Evolutionary conservation across 2,113 vertebrate species (phyloP), one percentile per base, ranked within the genome.

Genomic region (Tragelaphus scriptus): DNA sequence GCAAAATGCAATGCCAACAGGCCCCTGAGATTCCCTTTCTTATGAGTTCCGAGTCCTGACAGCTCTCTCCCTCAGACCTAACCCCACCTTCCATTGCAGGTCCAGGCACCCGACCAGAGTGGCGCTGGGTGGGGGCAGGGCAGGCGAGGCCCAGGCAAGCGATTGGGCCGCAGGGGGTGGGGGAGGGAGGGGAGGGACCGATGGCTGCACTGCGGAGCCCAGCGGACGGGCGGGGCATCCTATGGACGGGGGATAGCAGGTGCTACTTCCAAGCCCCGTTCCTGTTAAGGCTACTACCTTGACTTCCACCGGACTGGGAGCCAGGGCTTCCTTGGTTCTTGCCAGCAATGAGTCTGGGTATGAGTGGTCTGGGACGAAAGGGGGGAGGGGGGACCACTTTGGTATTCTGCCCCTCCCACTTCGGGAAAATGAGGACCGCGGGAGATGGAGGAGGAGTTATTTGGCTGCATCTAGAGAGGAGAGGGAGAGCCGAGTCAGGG

Each of bases 171-270:
- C 25, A 55, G 63, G 5, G 7, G 36, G 6, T 21, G 36, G 36
- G 7, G 47, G 55, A 61, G 63, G 44, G 36, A 1, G 2, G 90
- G 97, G 59, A 88, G 85, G 95, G 80, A 47, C n/a, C 4, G 40
- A 80, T 21, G 80, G 95, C 95, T 93, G 95, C 98, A 98, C 91
- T 98, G 98, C 98, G 19, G 97, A 95, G 97, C n/a, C 65, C 71
- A 58, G 90, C 65, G 12, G 77, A 23, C 92, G 68, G 94, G 97
- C 59, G 30, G 95, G 95, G 96, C 79, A 14, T 94, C 81, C 88
- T 82, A 71, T 25, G 7, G 89, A 96, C 63, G 5, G 36, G 44
- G 96, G 95, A 96, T 96, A 91, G 95, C 95, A 91, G 96, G 87
- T 95, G 91, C 88, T 61, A 97, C 91, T 96, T 98, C 93, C 82